phyloP scores from a whole-genome alignment of 2,888 invertebrate genomes.

The Mantis religiosa region DNA sequence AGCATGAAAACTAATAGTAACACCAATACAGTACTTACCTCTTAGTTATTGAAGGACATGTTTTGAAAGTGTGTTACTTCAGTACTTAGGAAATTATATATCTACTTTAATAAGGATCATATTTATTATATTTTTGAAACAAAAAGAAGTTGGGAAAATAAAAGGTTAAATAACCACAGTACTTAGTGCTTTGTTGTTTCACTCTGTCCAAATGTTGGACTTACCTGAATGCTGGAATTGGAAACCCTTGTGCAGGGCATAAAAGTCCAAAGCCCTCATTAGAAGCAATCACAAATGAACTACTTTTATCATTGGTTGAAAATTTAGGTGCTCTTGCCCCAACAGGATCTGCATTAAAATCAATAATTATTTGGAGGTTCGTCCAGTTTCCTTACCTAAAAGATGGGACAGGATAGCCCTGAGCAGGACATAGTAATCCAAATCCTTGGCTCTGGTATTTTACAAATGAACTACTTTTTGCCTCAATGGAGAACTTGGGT shows the following conservation, averaged over 20 bases:
- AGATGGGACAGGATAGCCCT: slow-evolving; percentile 67
- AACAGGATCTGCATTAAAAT: slow-evolving; percentile 54
- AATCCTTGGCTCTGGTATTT: slow-evolving; percentile 49
- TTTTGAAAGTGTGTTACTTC: too few species aligned
- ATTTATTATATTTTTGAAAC: too few species aligned
- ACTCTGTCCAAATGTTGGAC: not conserved
- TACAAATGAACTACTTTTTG: slow-evolving; percentile 54
- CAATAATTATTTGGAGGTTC: not conserved
- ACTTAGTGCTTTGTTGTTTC: too few species aligned
- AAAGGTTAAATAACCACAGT: too few species aligned
- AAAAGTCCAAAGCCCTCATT: slow-evolving; percentile 45
- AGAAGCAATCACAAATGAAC: slow-evolving; percentile 42
- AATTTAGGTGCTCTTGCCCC: slow-evolving; percentile 65
- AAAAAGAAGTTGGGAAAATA: too few species aligned
- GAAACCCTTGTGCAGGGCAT: slow-evolving; percentile 47
- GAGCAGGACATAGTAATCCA: slow-evolving; percentile 63
- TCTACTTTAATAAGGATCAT: too few species aligned
- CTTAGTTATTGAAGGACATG: too few species aligned
- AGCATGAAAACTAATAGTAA: too few species aligned
- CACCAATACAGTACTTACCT: too few species aligned
- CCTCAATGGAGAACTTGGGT: slow-evolving; percentile 56
- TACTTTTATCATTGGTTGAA: slow-evolving; percentile 55
- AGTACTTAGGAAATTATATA: too few species aligned
- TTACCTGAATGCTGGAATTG: slow-evolving; percentile 23
- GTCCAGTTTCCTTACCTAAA: slow-evolving; percentile 39